phyloP scores from a whole-genome alignment of 2,113 vertebrate species.

The Callocephalon fimbriatum region DNA sequence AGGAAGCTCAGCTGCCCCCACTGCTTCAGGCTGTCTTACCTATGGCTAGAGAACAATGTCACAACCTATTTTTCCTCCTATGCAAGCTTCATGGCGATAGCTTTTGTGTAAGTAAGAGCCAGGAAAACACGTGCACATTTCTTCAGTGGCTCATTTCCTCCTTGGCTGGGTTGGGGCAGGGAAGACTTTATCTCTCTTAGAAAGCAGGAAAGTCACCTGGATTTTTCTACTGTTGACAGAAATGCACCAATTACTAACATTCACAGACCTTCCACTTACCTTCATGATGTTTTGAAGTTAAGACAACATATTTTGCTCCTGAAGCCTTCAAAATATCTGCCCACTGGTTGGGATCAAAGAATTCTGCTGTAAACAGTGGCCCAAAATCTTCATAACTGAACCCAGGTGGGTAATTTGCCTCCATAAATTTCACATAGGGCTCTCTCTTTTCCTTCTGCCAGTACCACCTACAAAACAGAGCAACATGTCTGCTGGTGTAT shows the following conservation, averaged over 20 bases:
- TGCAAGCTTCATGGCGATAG: background rate
- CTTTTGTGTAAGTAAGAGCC: background rate
- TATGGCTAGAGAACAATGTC: background rate
- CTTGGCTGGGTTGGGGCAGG: background rate
- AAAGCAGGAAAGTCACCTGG: background rate
- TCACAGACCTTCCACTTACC: constrained; percentile 74
- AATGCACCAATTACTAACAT: background rate
- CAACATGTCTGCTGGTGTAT: background rate
- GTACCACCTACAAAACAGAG: constrained; percentile 84
- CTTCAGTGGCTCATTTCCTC: background rate
- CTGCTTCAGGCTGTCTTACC: background rate
- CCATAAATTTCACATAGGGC: constrained; percentile 89
- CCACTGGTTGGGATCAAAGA: constrained; percentile 90
- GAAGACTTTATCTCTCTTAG: background rate
- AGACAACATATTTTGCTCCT: constrained; percentile 93
- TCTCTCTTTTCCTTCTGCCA: constrained; percentile 84
- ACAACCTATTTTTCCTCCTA: background rate
- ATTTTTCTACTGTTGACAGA: background rate
- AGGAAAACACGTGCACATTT: background rate
- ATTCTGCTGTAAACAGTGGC: constrained; percentile 88
- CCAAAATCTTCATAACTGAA: constrained; percentile 94
- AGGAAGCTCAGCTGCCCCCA: background rate
- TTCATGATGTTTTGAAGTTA: constrained; percentile 99
- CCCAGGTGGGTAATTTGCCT: constrained; percentile 86
- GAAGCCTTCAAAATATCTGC: constrained; percentile 87